Conservation (phyloP, 2,888 invertebrate species). For the Acleris literana region DNA sequence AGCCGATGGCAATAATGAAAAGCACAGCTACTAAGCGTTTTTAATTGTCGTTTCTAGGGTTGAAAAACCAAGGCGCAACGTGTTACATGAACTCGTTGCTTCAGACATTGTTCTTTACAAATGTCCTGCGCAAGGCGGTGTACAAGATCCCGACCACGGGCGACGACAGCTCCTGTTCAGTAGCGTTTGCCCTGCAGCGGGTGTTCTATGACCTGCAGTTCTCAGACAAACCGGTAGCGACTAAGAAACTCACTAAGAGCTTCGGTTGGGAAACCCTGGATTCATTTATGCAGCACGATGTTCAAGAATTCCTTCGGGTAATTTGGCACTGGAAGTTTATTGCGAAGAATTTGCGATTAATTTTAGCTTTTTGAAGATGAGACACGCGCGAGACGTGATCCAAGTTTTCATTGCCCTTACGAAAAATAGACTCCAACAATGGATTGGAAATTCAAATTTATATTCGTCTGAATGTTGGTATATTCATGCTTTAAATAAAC, state of each 20-base stretch:
- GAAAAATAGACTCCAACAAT: too few relatives aligned
- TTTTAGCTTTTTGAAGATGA: too few relatives aligned
- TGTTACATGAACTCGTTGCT: conserved; percentile 99
- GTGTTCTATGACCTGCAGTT: conserved; percentile 99
- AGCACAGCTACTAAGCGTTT: too few relatives aligned
- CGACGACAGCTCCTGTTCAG: conserved; percentile 93
- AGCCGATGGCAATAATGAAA: too few relatives aligned
- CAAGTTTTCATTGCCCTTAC: too few relatives aligned
- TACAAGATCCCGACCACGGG: conserved; percentile 99
- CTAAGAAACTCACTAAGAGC: conserved; percentile 98
- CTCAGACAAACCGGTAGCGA: conserved; percentile 98
- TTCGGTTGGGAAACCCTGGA: conserved; percentile 99
- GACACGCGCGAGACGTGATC: too few relatives aligned
- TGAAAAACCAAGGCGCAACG: conserved; percentile 99
- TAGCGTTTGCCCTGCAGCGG: conserved; percentile 97
- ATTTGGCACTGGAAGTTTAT: conserved; percentile 36
- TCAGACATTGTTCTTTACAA: conserved; percentile 99
- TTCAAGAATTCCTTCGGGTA: conserved; percentile 93
- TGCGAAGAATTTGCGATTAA: background rate
- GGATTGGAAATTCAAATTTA: too few relatives aligned
- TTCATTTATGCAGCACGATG: conserved; percentile 99
- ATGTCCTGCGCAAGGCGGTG: conserved; percentile 94
- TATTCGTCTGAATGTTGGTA: too few relatives aligned
- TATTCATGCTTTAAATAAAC: too few relatives aligned
- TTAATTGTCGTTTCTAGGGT: conserved; percentile 81